A percentile compares a stretch with the other conserved stretches of the same genome.
phyloP scores from a whole-genome alignment of 2,888 invertebrate species.

The Mythimna albipuncta region DNA sequence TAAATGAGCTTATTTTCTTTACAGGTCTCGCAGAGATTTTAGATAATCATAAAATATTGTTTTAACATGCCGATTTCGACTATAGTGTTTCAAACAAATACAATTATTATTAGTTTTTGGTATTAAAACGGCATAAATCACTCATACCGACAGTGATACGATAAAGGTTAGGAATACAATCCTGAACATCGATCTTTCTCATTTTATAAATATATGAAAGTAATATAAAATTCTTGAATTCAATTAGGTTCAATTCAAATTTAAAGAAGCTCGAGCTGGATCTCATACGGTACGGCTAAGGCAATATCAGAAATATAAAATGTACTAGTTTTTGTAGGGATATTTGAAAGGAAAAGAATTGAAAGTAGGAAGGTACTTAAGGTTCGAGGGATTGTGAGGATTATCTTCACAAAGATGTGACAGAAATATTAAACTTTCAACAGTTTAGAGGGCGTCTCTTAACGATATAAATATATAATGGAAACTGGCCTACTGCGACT shows the following conservation, averaged over 20 bases:
- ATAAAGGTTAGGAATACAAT: background rate
- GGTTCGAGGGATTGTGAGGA: slow-evolving; percentile 58
- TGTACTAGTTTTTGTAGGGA: slow-evolving; percentile 55
- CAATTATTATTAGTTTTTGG: background rate
- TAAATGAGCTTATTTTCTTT: slow-evolving; percentile 1
- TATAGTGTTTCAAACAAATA: too few species aligned
- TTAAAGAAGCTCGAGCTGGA: slow-evolving; percentile 40
- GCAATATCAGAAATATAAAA: slow-evolving; percentile 64
- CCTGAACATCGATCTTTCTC: background rate
- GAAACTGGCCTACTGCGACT: slow-evolving; percentile 27
- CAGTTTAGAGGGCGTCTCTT: slow-evolving; percentile 57
- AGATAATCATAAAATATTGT: too few species aligned
- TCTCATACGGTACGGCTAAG: slow-evolving; percentile 43
- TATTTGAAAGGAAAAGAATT: slow-evolving; percentile 54
- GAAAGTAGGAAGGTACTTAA: slow-evolving; percentile 32
- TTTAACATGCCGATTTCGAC: too few species aligned
- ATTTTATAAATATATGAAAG: slow-evolving; percentile 16
- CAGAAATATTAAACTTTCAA: slow-evolving; percentile 68
- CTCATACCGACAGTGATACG: too few species aligned
- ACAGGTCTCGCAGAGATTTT: background rate
- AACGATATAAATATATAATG: slow-evolving; percentile 64
- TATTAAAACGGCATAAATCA: background rate
- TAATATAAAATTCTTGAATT: slow-evolving; percentile 32
- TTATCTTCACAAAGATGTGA: slow-evolving; percentile 67
- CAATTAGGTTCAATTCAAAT: slow-evolving; percentile 44